Evolutionary conservation across 2,113 vertebrate genomes (phyloP).

Genomic region (Labrus mixtus): DNA sequence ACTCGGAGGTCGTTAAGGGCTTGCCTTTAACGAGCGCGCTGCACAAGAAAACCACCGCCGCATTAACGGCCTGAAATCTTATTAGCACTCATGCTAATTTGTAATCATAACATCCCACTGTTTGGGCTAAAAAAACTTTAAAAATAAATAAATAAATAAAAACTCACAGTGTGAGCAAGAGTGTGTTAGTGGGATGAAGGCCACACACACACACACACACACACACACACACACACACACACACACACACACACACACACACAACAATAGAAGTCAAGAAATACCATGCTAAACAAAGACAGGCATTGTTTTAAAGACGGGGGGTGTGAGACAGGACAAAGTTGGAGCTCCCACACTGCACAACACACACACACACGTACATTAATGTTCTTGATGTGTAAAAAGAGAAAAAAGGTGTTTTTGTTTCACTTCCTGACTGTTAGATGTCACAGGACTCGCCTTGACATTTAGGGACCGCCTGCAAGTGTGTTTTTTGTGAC

Average conservation of each 20-base stretch:
- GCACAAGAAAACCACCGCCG: neutral
- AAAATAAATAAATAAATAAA: no score
- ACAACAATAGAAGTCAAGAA: slow-evolving; percentile 31
- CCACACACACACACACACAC: slow-evolving; percentile 32
- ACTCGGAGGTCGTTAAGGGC: slow-evolving; percentile 61
- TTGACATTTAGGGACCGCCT: slow-evolving; percentile 10
- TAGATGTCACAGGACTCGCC: slow-evolving; percentile 29
- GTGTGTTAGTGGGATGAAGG: slow-evolving; percentile 6
- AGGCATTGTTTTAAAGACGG: slow-evolving; percentile 65
- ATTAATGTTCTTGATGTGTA: slow-evolving; percentile 17
- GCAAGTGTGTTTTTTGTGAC: slow-evolving; percentile 26
- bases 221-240: slow-evolving; percentile 18
- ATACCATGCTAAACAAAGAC: slow-evolving; percentile 66
- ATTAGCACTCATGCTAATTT: slow-evolving; percentile 73
- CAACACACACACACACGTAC: slow-evolving; percentile 13
- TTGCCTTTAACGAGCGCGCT: slow-evolving; percentile 54
- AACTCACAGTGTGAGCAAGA: neutral
- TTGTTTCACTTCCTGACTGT: slow-evolving; percentile 46
- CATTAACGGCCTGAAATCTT: slow-evolving; percentile 45
- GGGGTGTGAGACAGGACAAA: slow-evolving; percentile 57
- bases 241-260: slow-evolving; percentile 23
- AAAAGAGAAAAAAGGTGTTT: slow-evolving; percentile 25
- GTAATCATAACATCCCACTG: slow-evolving; percentile 47
- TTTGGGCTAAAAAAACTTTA: slow-evolving; percentile 13
- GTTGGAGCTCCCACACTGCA: slow-evolving; percentile 68